Base-by-base conservation (phyloP, 2,888 invertebrate species). In the Leucania comma region DNA sequence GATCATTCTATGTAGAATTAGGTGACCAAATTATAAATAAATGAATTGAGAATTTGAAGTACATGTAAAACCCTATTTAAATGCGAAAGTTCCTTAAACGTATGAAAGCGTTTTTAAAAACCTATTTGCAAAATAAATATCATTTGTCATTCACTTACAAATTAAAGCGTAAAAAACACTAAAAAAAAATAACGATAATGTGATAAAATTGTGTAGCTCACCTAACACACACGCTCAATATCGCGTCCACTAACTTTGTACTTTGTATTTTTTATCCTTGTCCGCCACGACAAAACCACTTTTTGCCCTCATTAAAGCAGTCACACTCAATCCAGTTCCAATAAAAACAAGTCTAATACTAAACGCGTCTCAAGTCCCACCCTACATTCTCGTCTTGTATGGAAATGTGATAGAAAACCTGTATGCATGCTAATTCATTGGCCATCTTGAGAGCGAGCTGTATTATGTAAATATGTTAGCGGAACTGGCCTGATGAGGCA, bases 401-500 rank as follows among this genome's bases (percentile, higher is more conserved):
- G 81, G 65, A 78, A 53, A 78, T 73, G 46, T 70, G 26, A 42
- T 26, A 42, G 48, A 61, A 59, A 81, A 80, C 80, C 60, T 35
- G 78, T 80, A 65, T 50, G 26, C 22, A 81, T 74, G 81, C 63
- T 78, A 78, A 81, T 81, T 63, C 29, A 53, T 26, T 81, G 62
- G 63, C 59, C 71, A 72, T 79, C 72, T 72, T 58, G 57, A 26
- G 62, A 17, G 26, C 22, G 32, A 59, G 59, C 17, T 32, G 53
- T 24, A 29, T 82, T 83, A 83, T 78, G 78, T 82, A 84, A 83
- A 83, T 78, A 69, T 42, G 57, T 61, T 68, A 72, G 72, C 80
- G 83, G 82, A 82, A 80, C 80, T 77, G 9, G 70, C 29, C 17
- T 46, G 75, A 60, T 84, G 85, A 85, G 69, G 84, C 84, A 83